Conservation (phyloP, 2,797 vertebrate species). For the Malurus leucopterus region DNA sequence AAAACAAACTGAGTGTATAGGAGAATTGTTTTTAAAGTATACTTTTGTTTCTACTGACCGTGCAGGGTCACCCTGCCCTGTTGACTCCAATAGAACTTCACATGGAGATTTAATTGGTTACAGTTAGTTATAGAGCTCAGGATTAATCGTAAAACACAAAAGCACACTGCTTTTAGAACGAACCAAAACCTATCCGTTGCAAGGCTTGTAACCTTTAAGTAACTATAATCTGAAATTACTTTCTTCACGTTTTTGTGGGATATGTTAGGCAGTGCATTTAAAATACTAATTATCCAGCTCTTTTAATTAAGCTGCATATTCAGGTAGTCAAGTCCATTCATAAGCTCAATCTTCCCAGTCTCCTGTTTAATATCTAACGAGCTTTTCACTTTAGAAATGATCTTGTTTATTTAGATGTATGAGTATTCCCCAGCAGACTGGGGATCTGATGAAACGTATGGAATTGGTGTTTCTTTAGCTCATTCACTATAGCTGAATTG, state of each 20-base stretch:
- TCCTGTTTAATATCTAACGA: not conserved
- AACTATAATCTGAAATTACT: not conserved
- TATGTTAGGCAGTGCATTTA: not conserved
- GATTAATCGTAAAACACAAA: not conserved
- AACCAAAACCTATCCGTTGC: not conserved
- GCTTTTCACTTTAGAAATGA: not conserved
- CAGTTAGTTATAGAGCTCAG: not conserved
- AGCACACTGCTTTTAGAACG: not conserved
- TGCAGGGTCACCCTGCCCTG: not conserved
- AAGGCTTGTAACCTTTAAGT: not conserved
- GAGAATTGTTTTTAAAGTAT: not conserved
- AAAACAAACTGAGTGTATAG: not conserved
- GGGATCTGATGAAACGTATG: not conserved
- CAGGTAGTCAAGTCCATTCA: not conserved
- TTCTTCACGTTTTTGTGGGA: not conserved
- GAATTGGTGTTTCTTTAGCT: not conserved
- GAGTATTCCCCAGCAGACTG: not conserved
- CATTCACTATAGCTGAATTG: not conserved
- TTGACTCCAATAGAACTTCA: not conserved
- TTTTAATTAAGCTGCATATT: not conserved
- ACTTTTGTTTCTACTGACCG: not conserved
- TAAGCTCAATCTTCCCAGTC: not conserved
- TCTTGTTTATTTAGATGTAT: not conserved
- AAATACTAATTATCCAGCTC: not conserved
- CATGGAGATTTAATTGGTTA: not conserved